phyloP scores from a whole-genome alignment of 2,888 invertebrate species.

The Parascotia fuliginaria region DNA sequence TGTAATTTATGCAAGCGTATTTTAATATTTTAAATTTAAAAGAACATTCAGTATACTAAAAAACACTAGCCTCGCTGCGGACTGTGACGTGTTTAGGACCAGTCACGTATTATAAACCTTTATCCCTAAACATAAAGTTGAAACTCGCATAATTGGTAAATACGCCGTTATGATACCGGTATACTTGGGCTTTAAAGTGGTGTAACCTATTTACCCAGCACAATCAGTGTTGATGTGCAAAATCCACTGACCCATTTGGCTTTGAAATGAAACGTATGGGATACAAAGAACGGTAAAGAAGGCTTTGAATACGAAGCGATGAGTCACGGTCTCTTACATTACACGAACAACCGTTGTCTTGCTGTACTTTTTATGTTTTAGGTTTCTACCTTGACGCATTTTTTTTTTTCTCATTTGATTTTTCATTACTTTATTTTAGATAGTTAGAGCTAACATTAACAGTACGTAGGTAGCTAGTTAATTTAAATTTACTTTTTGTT shows the following conservation, averaged over 20 bases:
- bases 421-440: too few relatives aligned
- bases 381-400: background rate
- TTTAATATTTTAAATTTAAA: too few relatives aligned
- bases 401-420: too few relatives aligned
- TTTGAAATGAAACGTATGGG: constrained; percentile 73
- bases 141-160: background rate
- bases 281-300: constrained; percentile 68
- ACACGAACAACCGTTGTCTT: constrained; percentile 34
- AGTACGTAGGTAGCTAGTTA: too few relatives aligned
- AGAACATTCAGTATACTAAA: too few relatives aligned
- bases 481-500: too few relatives aligned
- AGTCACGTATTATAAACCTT: too few relatives aligned
- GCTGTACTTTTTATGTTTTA: constrained; percentile 17
- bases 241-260: constrained; percentile 76
- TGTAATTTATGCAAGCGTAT: too few relatives aligned
- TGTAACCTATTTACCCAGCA: constrained; percentile 38
- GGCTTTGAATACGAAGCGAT: constrained; percentile 69
- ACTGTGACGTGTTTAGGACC: too few relatives aligned
- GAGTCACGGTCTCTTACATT: constrained; percentile 66
- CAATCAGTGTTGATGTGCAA: constrained; percentile 55
- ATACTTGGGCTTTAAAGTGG: constrained; percentile 9
- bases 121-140: background rate
- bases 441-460: too few relatives aligned
- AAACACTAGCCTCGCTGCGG: too few relatives aligned
- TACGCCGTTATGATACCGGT: background rate